Evolutionary conservation across 2,888 invertebrate species (phyloP), one percentile per base, ranked within the genome.

Genomic region (Eupithecia insigniata): DNA sequence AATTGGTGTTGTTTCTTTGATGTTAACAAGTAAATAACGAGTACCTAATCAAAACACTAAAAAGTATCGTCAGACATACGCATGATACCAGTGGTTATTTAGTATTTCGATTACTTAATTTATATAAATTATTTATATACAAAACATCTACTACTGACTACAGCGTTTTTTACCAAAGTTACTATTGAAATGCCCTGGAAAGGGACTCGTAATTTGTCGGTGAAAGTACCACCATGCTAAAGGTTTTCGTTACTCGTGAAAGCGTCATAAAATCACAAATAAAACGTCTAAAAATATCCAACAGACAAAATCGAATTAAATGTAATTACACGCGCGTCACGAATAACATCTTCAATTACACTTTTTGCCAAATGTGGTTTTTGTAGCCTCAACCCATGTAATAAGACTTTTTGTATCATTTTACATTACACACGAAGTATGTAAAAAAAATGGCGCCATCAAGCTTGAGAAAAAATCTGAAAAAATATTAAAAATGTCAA

Each of bases 371-470:
- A 60, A 75, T 66, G 71, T 73, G 72, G 72, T 79, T 76, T 79
- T 78, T 78, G 70, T 71, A 39, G 64, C 60, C 68, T 61, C 62
- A 51, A 64, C 66, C 71, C 66, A 72, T 70, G 74, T 74, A 74
- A 73, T 76, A 73, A 75, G 66, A 70, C 67, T 76, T 76, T 77
- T 79, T 77, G 70, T 73, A 64, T 72, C 69, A 75, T 58, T 72
- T 71, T 64, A 74, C 62, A 22, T 78, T 68, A 66, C 51, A n/a
- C 61, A 66, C 67, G 43, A 69, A 51, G 67, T 71, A 26, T 51
- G 74, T 72, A 81, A 87, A 87, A 87, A 88, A 86, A 51, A 43
- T 88, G 92, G 92, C 92, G 92, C 92, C 91, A 82, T 78, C 76
- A 22, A 22, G 22, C 76, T 81, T 79, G 76, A 78, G 84, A 87